phyloP scores from a whole-genome alignment of 1,140 invertebrate species.

The Hydropsyche tenuis region DNA sequence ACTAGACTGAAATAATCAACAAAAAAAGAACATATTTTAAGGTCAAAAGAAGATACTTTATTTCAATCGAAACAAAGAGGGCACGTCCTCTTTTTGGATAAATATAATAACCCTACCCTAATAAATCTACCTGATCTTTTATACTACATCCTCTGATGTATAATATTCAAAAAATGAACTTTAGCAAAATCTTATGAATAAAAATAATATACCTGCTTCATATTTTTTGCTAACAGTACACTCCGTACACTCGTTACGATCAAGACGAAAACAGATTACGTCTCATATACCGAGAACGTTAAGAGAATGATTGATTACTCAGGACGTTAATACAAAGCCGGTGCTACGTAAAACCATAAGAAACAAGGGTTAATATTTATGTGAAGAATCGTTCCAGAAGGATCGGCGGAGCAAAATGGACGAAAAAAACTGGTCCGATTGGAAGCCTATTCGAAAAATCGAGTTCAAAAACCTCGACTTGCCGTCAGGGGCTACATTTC shows the following conservation, averaged over 20 bases:
- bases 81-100: too few relatives aligned
- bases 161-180: too few relatives aligned
- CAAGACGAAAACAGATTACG: conserved; percentile 6
- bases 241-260: not conserved
- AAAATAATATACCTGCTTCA: too few relatives aligned
- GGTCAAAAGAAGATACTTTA: too few relatives aligned
- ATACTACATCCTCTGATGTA: too few relatives aligned
- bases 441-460: not conserved
- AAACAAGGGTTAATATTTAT: not conserved
- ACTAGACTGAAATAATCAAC: too few relatives aligned
- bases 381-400: conserved; percentile 14
- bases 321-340: not conserved
- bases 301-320: conserved; percentile 15
- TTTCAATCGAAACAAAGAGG: too few relatives aligned
- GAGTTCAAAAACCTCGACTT: not conserved
- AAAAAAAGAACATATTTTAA: too few relatives aligned
- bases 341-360: not conserved
- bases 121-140: too few relatives aligned
- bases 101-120: too few relatives aligned
- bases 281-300: not conserved
- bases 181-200: too few relatives aligned
- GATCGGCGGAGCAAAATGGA: not conserved
- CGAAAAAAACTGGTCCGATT: not conserved
- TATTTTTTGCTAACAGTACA: too few relatives aligned
- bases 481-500: not conserved